Conservation (phyloP, 2,113 vertebrate genomes). For the Anarrhichthys ocellatus region DNA sequence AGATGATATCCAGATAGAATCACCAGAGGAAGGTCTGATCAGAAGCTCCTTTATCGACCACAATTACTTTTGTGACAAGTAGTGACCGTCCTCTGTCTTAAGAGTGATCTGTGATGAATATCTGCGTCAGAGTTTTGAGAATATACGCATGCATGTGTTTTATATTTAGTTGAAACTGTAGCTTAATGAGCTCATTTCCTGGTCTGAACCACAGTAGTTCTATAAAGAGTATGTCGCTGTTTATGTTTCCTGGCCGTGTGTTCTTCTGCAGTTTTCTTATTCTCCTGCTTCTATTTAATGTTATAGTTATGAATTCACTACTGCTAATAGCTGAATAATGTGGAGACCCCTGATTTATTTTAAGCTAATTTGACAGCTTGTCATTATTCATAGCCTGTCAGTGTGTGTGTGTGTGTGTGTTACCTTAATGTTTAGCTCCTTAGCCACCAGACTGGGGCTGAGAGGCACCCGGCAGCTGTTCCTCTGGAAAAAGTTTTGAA, state of each 20-base stretch:
- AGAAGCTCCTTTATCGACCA: neutral
- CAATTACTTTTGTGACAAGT: neutral
- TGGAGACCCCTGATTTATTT: too few species aligned
- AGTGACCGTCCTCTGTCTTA: neutral
- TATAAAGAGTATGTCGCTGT: neutral
- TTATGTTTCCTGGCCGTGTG: neutral
- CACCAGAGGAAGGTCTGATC: neutral
- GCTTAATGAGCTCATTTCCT: constrained; percentile 24
- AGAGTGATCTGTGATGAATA: neutral
- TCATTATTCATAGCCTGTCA: neutral
- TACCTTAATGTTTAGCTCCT: constrained; percentile 96
- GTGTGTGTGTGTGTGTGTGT: constrained; percentile 23
- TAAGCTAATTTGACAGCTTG: neutral
- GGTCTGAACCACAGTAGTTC: constrained; percentile 7
- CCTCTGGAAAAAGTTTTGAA: constrained; percentile 93
- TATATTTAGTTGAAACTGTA: constrained; percentile 5
- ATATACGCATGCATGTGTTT: constrained; percentile 8
- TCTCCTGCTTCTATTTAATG: neutral
- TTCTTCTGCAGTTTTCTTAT: neutral
- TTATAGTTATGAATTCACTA: neutral
- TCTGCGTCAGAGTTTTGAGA: neutral
- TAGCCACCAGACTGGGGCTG: constrained; percentile 94
- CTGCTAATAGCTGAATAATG: neutral
- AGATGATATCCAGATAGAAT: neutral
- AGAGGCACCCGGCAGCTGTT: constrained; percentile 93